A percentile compares a stretch with the other conserved stretches of the same genome.
These are phyloP conservation scores for Sphenopsis melanotis DNA, from an alignment of 2,797 vertebrate genomes.

Conservation along the genomic window DNA sequence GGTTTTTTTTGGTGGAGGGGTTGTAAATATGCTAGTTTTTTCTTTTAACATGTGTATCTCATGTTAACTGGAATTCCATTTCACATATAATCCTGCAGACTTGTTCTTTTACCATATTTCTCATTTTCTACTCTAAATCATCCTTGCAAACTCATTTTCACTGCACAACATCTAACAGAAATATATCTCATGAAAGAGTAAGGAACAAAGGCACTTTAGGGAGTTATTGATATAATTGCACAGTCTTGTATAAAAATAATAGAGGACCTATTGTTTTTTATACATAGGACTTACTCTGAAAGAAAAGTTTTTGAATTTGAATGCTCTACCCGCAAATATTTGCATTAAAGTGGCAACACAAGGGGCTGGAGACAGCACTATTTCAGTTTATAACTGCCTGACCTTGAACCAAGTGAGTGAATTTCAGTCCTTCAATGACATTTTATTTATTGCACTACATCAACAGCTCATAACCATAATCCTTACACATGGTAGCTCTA, in stretches of 20 bases:
- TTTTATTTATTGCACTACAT: neutral
- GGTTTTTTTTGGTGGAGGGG: fast-evolving
- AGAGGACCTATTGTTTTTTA: neutral
- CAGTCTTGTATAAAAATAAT: neutral
- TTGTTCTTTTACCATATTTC: neutral
- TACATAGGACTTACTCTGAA: neutral
- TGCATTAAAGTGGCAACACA: neutral
- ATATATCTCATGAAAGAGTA: neutral
- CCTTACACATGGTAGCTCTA: neutral
- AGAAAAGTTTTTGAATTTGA: neutral
- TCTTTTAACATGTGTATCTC: neutral
- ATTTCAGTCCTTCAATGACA: neutral
- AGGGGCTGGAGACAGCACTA: neutral
- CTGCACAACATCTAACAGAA: neutral
- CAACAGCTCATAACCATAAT: neutral
- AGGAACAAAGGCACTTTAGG: neutral
- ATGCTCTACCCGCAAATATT: neutral
- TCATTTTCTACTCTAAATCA: neutral
- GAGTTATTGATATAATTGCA: slow-evolving; percentile 27
- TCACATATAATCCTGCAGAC: neutral
- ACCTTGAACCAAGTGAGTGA: neutral
- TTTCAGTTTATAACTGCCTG: neutral
- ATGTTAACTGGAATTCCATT: neutral
- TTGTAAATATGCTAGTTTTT: neutral
- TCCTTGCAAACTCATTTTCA: neutral